Base-by-base conservation (phyloP, 2,113 vertebrate genomes). In the Zeus faber region DNA sequence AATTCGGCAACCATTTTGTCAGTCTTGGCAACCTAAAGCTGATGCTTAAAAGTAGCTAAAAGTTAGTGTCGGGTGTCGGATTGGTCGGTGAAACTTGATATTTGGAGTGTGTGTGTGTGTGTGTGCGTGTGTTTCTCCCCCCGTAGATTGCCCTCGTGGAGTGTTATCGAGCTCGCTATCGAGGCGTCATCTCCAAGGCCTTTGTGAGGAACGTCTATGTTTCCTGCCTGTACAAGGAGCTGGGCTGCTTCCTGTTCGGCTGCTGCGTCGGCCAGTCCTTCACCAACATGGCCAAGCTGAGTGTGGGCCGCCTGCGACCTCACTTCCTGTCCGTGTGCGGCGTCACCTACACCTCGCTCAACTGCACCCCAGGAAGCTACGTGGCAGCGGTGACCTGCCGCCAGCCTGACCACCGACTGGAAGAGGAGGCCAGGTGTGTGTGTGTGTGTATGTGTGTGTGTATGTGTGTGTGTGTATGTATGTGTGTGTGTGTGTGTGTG, bases 201-300 rank as follows among this genome's bases (percentile, higher is more conserved):
- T 71, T 82, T 0, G 14, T 82, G 4, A 70, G 72, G 66, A 87
- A 84, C 59, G 65, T 80, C 4, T 89, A 88, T 0, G 49, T 82
- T 23, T 80, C 80, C 3, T 37, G 79, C 20, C 64, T 88, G 35
- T 91, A 91, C 82, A 91, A 91, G 64, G 90, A 92, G 70, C 74
- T 90, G 41, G 89, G 90, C 18, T 81, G 89, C 41, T 91, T 92
- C 75, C 50, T 91, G 24, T 92, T 91, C 0, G 91, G 90, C 2
- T 81, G 71, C 1, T 80, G 79, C 17, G 59, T 90, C 13, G 86
- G 91, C 63, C 91, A 90, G 47, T 93, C 92, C 0, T 54, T 89
- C 26, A 90, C 88, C 46, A 82, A 87, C 56, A 73, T 87, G 33
- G 73, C 88, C 67, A 91, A 89, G 65, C 72, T 90, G 39, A 84